A percentile compares a stretch with the other conserved stretches of the same genome.
These are phyloP conservation scores for Eupeodes latifasciatus DNA, from an alignment of 2,888 invertebrate species.

Conservation along the genomic window DNA sequence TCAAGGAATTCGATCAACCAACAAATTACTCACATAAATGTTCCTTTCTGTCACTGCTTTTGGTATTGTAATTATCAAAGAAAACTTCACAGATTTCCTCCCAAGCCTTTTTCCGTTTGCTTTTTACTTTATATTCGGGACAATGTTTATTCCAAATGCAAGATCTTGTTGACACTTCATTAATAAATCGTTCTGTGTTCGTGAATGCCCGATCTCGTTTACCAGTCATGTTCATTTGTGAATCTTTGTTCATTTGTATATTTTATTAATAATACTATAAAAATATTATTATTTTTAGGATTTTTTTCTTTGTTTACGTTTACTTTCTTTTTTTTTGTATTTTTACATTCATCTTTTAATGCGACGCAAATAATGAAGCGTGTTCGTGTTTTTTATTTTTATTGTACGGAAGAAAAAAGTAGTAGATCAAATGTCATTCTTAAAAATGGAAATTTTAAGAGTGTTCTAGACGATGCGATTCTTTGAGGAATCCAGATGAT, in stretches of 20 bases:
- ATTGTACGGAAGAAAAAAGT: too few species aligned
- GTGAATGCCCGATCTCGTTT: too few species aligned
- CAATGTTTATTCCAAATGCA: neutral
- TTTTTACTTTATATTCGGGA: neutral
- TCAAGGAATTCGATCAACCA: too few species aligned
- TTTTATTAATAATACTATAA: neutral
- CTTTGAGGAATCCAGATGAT: too few species aligned
- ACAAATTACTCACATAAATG: slow-evolving; percentile 25
- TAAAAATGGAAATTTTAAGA: too few species aligned
- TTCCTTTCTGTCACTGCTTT: neutral
- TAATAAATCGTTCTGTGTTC: neutral
- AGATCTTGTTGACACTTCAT: neutral
- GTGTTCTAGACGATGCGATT: too few species aligned
- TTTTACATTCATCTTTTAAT: too few species aligned
- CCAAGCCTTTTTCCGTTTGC: neutral
- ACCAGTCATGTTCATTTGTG: neutral
- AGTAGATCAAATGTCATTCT: too few species aligned
- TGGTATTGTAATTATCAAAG: neutral
- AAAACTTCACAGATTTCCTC: slow-evolving; percentile 4
- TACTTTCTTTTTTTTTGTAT: too few species aligned
- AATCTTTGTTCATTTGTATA: neutral
- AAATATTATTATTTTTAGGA: neutral
- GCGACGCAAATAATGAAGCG: too few species aligned
- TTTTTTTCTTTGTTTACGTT: neutral
- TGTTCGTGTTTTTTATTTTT: too few species aligned